Base-by-base conservation (phyloP, 2,797 vertebrate genomes). In the Esox masquinongy region DNA sequence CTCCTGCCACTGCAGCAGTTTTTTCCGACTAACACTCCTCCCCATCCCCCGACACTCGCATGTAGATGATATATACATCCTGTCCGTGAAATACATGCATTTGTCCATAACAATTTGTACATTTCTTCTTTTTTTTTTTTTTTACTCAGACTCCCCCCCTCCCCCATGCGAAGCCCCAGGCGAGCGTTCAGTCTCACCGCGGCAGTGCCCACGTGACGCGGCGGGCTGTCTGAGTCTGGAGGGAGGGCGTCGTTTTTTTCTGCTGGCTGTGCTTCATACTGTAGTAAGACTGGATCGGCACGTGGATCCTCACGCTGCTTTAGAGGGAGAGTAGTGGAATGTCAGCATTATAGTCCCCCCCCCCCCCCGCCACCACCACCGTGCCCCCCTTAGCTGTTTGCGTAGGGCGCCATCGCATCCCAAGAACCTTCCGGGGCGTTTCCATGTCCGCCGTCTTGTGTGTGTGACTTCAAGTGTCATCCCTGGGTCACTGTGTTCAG, bases 291-390 rank as follows among this genome's bases (percentile, higher is more conserved):
- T 77, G 87, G 87, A 86, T 4, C 85, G 85, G 82, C 93, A 94
- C 92, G 92, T 94, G 93, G 88, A 89, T 84, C 80, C 86, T 91
- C 93, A 94, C 78, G 93, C 92, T 90, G 92, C 89, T 91, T 82
- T 86, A 76, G 70, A 24, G 22, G 7, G 50, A 53, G 50, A 56
- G 24, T 74, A 89, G 85, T 87, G 88, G 89, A 90, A 92, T 90
- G 88, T 90, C 90, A 90, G 90, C 91, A 88, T 82, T 86, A 81
- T 82, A 79, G 75, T 68, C 59, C 79, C 59, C 76, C 34, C 68
- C 5, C 50, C 5, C 31, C 5, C 71, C 34, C 50, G 17, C 39
- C 24, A 16, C 29, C 49, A 49, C 70, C 31, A 64, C 12, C 47
- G 81, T 83, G 75, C 76, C 82, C 72, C 72, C 77, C 61, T 24